These are phyloP conservation scores for Enteromius mattozi DNA, from an alignment of 2,797 vertebrate species.

Conservation along the genomic window DNA sequence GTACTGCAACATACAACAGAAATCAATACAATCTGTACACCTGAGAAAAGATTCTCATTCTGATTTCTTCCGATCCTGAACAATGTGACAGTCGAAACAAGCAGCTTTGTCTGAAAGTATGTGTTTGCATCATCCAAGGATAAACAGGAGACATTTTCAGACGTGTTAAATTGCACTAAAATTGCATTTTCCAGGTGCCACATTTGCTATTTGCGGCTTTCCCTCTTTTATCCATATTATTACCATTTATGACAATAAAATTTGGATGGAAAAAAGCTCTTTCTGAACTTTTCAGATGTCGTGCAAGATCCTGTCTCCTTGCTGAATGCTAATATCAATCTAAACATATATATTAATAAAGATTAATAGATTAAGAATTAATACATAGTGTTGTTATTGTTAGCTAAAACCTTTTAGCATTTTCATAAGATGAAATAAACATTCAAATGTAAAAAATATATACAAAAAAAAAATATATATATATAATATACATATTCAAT, in stretches of 20 bases:
- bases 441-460: too few relatives aligned
- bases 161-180: not conserved
- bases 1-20: not conserved
- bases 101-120: constrained; percentile 14
- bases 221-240: not conserved
- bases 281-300: not conserved
- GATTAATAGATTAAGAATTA: not conserved
- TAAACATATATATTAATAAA: not conserved
- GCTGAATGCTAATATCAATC: not conserved
- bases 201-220: not conserved
- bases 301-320: not conserved
- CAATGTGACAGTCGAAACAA: not conserved
- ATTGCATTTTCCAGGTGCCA: not conserved
- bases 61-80: not conserved
- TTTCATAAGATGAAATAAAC: not conserved
- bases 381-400: not conserved
- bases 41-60: constrained; percentile 9
- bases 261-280: not conserved
- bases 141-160: constrained; percentile 1
- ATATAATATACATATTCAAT: too few relatives aligned
- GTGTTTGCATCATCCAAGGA: not conserved
- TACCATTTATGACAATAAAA: not conserved
- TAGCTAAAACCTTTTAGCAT: not conserved
- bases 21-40: constrained; percentile 10
- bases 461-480: too few relatives aligned